phyloP scores from a whole-genome alignment of 2,113 vertebrate genomes.

The Lycocorax pyrrhopterus region DNA sequence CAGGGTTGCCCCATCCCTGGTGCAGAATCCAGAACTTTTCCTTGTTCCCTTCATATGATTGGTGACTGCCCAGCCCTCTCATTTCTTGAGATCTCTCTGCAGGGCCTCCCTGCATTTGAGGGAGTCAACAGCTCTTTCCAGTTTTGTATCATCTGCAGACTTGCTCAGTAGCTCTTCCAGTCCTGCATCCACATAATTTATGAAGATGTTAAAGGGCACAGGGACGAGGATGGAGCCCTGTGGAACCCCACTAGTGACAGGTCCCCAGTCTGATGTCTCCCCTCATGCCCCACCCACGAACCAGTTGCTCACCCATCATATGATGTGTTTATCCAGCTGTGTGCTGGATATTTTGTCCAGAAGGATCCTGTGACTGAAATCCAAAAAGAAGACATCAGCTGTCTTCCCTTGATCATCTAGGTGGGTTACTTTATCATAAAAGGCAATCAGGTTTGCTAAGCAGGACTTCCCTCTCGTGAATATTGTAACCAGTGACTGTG shows the following conservation, averaged over 20 bases:
- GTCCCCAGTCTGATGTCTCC: neutral
- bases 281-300: neutral
- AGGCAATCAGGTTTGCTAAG: neutral
- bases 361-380: neutral
- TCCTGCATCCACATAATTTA: rapidly evolving
- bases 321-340: neutral
- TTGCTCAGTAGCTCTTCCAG: neutral
- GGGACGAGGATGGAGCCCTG: neutral
- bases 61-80: neutral
- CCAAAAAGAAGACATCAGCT: neutral
- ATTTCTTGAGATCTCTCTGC: neutral
- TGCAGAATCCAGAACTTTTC: neutral
- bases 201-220: neutral
- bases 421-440: neutral
- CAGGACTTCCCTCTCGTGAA: rapidly evolving
- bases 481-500: too few species aligned
- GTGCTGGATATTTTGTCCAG: neutral
- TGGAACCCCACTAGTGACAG: neutral
- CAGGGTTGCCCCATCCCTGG: neutral
- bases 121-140: neutral
- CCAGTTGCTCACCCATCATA: neutral
- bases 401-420: neutral
- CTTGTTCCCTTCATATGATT: neutral
- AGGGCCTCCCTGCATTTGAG: neutral
- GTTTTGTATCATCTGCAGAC: neutral